Conservation (phyloP, 2,113 vertebrate species). For the Camarhynchus parvulus region DNA sequence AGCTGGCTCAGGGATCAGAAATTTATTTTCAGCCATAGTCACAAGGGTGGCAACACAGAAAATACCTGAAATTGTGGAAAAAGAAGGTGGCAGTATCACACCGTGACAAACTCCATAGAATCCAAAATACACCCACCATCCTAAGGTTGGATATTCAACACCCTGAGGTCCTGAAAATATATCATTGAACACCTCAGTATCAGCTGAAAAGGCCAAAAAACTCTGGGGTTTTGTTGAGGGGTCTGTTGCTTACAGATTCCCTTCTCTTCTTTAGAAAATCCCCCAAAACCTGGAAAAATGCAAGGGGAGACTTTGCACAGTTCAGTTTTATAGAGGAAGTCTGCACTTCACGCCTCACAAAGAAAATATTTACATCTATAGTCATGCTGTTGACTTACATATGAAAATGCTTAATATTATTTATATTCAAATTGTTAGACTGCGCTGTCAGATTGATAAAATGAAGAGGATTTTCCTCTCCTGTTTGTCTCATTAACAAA, state of each 20-base stretch:
- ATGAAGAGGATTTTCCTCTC: neutral
- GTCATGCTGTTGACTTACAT: neutral
- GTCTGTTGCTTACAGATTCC: neutral
- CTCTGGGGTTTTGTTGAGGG: neutral
- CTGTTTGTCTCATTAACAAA: neutral
- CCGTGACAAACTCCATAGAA: neutral
- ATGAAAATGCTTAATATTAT: neutral
- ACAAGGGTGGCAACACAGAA: neutral
- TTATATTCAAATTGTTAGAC: neutral
- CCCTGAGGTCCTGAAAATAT: neutral
- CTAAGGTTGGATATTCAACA: neutral
- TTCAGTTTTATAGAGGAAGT: neutral
- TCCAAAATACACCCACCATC: neutral
- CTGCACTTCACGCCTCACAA: neutral
- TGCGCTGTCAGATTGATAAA: neutral
- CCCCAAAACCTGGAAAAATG: neutral
- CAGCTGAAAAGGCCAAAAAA: neutral
- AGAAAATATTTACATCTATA: neutral
- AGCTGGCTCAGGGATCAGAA: neutral
- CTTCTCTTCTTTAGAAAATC: neutral
- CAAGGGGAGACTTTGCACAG: neutral
- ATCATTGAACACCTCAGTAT: neutral
- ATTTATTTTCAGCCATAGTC: neutral
- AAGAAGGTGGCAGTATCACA: neutral
- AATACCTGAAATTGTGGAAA: neutral